Percentiles rank a stretch among this genome's conserved stretches.
phyloP scores from a whole-genome alignment of 2,797 vertebrate genomes.

The Danio jaintianensis region DNA sequence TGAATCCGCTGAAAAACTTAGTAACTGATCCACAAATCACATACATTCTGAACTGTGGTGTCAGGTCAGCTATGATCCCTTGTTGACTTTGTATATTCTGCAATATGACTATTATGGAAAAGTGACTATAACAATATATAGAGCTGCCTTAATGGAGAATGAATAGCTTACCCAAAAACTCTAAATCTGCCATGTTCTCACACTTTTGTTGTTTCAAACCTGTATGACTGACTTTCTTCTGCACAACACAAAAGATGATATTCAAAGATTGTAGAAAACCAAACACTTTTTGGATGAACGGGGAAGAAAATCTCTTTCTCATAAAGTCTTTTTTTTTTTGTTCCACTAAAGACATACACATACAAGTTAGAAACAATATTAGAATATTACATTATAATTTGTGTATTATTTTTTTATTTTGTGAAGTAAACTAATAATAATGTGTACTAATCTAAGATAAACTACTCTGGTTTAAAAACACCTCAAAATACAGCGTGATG shows the following conservation, averaged over 20 bases:
- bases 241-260: not conserved
- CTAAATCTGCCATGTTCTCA: not conserved
- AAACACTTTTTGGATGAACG: not conserved
- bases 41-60: too few species aligned
- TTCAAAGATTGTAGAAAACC: not conserved
- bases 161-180: not conserved
- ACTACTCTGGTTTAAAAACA: not conserved
- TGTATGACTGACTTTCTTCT: not conserved
- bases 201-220: not conserved
- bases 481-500: conserved; percentile 53
- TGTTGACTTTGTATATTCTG: too few species aligned
- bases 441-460: too few species aligned
- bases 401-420: too few species aligned
- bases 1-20: too few species aligned
- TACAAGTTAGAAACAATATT: not conserved
- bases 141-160: too few species aligned
- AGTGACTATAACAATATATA: too few species aligned
- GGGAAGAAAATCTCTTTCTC: not conserved
- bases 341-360: not conserved
- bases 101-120: too few species aligned
- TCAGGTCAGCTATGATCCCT: too few species aligned
- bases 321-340: not conserved
- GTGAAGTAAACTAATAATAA: too few species aligned
- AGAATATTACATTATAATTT: not conserved
- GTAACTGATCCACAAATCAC: too few species aligned